Base-by-base conservation (phyloP, 1,140 invertebrate genomes). In the roundworm (Caenorhabditis elegans) region DNA sequence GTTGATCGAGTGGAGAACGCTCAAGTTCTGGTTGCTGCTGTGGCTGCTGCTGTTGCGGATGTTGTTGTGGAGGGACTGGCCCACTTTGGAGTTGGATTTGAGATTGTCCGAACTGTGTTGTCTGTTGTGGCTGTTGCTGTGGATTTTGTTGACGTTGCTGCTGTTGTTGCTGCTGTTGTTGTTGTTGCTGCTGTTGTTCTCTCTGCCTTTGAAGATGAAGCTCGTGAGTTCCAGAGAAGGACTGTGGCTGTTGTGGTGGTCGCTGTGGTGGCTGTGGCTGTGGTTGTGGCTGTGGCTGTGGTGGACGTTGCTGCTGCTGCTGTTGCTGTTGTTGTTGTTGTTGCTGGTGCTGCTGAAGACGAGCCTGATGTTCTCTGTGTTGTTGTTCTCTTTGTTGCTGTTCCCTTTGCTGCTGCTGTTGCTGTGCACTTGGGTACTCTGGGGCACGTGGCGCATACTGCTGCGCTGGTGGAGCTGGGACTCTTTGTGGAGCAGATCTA, bases 401-500 rank as follows among this genome's bases (percentile, higher is more conserved):
- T 26, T 60, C 36, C 60, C 78, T 48, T 17, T 49, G 78, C 17
- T 60, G 24, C 10, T 46, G 76, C 8, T 49, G 47, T 22, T 78
- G 77, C 10, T 79, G 78, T 43, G 17, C 22, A 26, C 55, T 53
- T 39, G 78, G 78, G 28, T 79, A 53, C 31, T 79, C 53, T 46
- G 51, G 78, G 5, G 78, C 31, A 46, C 39, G 49, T 46, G 76
- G 76, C 22, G 39, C 75, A 15, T 47, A 51, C 22, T 84, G 82
- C 34, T 28, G 81, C 6, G 81, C 77, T 46, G 83, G 80, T 34
- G 83, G 75, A 34, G 78, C 76, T 22, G 77, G 78, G 0, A 49
- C 13, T 49, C 76, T 82, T 19, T 75, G 81, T n/a, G 75, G 78
- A n/a, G 49, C 78, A 24, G 79, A 46, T 2, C 84, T 70, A n/a